These are phyloP conservation scores for Agrochola circellaris DNA, from an alignment of 2,888 invertebrate species.

Conservation along the genomic window DNA sequence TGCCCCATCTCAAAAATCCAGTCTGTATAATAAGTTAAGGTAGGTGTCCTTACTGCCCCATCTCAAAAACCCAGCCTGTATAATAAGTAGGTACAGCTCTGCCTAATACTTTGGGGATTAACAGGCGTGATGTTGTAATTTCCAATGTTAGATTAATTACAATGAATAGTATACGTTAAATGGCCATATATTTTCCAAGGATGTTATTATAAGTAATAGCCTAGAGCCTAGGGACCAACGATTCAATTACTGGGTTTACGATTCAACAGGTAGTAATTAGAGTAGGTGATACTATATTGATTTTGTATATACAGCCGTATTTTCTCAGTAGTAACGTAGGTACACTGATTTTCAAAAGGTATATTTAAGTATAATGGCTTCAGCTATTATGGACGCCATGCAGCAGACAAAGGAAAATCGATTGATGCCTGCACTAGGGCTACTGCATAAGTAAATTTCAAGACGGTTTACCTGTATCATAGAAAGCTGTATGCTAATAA, in stretches of 20 bases:
- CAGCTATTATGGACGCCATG: constrained; percentile 26
- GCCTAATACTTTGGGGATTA: background rate
- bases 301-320: constrained; percentile 6
- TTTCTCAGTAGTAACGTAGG: background rate
- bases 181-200: background rate
- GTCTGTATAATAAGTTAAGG: no score
- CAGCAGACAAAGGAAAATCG: constrained; percentile 40
- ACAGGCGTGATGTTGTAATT: background rate
- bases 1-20: no score
- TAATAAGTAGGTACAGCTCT: background rate
- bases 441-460: constrained; percentile 2
- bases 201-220: constrained; percentile 6
- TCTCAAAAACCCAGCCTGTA: no score
- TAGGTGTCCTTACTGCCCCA: no score
- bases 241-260: constrained; percentile 12
- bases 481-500: background rate
- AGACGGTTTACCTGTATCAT: background rate
- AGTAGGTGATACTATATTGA: constrained; percentile 1
- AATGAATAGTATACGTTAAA: constrained; percentile 7
- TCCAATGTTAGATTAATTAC: background rate
- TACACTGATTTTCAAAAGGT: constrained; percentile 13
- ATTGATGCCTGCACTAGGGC: constrained; percentile 8
- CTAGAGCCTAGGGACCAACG: background rate
- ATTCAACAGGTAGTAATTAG: constrained; percentile 21
- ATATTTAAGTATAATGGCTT: constrained; percentile 34